phyloP scores from a whole-genome alignment of 1,140 invertebrate genomes.

The Drosophila burlai region DNA sequence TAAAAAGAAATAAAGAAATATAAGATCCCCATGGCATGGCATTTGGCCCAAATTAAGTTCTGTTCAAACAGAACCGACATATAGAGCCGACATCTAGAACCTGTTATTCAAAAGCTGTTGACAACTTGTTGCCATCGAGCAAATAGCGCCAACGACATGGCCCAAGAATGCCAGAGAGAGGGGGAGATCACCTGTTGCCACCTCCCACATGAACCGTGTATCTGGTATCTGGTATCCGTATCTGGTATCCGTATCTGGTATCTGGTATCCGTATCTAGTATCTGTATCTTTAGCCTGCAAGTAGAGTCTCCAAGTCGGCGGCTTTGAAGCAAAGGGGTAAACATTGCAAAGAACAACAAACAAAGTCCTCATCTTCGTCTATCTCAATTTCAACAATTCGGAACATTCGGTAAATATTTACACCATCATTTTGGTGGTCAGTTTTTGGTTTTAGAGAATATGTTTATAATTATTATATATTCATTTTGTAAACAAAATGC shows the following conservation, averaged over 20 bases:
- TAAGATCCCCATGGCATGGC: slow-evolving; percentile 8
- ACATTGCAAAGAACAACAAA: slow-evolving; percentile 21
- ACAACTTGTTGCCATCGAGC: slow-evolving; percentile 39
- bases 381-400: slow-evolving; percentile 17
- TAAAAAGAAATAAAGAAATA: slow-evolving; percentile 23
- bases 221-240: slow-evolving; percentile 10
- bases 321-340: slow-evolving; percentile 19
- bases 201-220: slow-evolving; percentile 22
- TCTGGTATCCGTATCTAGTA: slow-evolving; percentile 3
- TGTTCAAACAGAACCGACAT: slow-evolving; percentile 31
- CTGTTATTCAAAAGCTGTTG: slow-evolving; percentile 50
- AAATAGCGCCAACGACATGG: slow-evolving; percentile 39
- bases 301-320: slow-evolving; percentile 4
- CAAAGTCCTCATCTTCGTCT: slow-evolving; percentile 20
- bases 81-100: slow-evolving; percentile 26
- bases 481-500: neutral
- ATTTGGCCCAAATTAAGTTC: slow-evolving; percentile 46
- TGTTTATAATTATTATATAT: neutral
- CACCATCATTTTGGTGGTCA: slow-evolving; percentile 6
- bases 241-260: slow-evolving; percentile 2
- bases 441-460: neutral
- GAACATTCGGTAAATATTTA: slow-evolving; percentile 43
- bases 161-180: slow-evolving; percentile 28
- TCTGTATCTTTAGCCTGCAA: slow-evolving; percentile 9
- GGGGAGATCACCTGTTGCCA: slow-evolving; percentile 31